Evolutionary conservation across 1,140 invertebrate species (phyloP).

Genomic region (Sipha flava): DNA sequence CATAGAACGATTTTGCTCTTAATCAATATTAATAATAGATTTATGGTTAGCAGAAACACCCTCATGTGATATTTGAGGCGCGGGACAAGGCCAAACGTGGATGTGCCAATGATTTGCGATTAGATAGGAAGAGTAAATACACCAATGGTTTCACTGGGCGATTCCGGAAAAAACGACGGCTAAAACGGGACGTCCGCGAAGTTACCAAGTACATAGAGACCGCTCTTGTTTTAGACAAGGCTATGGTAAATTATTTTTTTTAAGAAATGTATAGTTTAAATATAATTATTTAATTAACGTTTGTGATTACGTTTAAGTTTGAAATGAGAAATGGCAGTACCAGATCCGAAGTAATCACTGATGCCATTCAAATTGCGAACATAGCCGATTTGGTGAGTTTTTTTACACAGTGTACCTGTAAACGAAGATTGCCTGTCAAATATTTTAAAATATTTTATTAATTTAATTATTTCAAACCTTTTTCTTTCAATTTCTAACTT

Average conservation of each 20-base stretch:
- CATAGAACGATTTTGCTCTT: not conserved
- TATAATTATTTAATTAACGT: no score
- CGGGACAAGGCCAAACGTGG: constrained; percentile 72
- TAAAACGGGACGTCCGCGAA: constrained; percentile 59
- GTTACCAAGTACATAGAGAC: constrained; percentile 88
- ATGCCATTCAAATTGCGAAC: constrained; percentile 92
- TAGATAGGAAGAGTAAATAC: constrained; percentile 62
- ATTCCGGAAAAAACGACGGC: constrained; percentile 29
- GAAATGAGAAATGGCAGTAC: constrained; percentile 84
- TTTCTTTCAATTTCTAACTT: no score
- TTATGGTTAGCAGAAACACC: constrained; percentile 75
- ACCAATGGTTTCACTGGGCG: not conserved
- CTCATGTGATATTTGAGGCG: constrained; percentile 90
- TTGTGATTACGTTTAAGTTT: constrained; percentile 60
- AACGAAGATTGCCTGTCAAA: not conserved
- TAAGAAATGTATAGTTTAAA: no score
- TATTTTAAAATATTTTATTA: not conserved
- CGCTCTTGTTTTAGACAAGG: constrained; percentile 82
- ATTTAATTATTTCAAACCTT: no score
- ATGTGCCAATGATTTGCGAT: constrained; percentile 69
- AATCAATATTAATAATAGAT: not conserved
- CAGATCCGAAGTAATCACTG: constrained; percentile 79
- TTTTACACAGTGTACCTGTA: no score
- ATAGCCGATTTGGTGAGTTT: constrained; percentile 85
- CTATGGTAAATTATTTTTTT: constrained; percentile 57